Evolutionary conservation across 2,888 invertebrate species (phyloP).

Genomic region (Seira ritae): DNA sequence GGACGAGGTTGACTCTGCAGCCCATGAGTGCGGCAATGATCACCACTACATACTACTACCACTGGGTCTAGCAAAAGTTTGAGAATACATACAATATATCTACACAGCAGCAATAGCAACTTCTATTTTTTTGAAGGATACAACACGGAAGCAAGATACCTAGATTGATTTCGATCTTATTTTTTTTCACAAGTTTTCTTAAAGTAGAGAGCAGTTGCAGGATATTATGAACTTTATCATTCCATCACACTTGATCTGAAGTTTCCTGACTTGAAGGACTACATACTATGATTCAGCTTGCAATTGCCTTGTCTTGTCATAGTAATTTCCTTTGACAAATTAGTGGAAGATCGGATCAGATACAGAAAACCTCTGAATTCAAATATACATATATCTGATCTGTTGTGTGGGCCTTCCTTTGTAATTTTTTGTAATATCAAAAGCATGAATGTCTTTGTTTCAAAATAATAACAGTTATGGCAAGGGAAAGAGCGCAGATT

Average conservation of each 20-base stretch:
- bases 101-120: background rate
- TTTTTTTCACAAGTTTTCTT: background rate
- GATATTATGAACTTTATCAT: no score
- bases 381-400: no score
- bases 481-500: background rate
- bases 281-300: no score
- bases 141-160: background rate
- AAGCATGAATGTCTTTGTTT: constrained; percentile 10
- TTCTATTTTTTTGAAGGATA: background rate
- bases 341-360: no score
- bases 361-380: no score
- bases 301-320: no score
- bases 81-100: background rate
- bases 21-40: background rate
- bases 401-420: no score
- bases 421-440: no score
- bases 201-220: no score
- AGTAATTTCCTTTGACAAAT: no score
- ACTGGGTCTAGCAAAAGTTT: background rate
- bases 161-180: background rate
- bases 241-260: no score
- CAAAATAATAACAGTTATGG: constrained; percentile 5
- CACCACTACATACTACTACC: background rate
- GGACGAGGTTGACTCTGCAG: background rate
- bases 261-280: no score